Evolutionary conservation across 2,797 vertebrate genomes (phyloP), one percentile per base, ranked within the genome.

Genomic region (Capromys pilorides): DNA sequence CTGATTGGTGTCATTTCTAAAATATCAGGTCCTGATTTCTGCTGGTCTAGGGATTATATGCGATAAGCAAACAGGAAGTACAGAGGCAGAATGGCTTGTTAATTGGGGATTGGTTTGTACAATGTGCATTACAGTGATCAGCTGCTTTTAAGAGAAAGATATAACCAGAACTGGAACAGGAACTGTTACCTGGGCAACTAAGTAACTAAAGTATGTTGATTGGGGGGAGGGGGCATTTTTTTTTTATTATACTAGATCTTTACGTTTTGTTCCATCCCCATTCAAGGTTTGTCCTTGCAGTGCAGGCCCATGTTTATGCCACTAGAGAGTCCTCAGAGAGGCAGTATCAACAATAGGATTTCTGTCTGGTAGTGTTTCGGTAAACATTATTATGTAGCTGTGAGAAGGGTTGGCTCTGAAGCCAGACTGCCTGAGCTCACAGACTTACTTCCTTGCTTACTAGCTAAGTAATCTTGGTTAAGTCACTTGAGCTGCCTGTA

Each of bases 401-500:
- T 24, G 66, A 5, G 22, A 73, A 64, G 54, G 7, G 6, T 54
- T 36, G 41, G 10, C n/a, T 80, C 61, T 89, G 61, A 69, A 96
- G 69, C 22, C 22, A 78, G n/a, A 67, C 51, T 39, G 19, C 11
- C 16, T 89, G 59, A 21, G 62, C 90, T 90, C 21, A 49, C 24
- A 19, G 22, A 64, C 41, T 89, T 80, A 28, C 49, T 88, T 94
- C 36, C 64, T 14, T 21, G 19, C 36, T 95, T 59, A 49, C 49
- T 86, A 69, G 31, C n/a, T 67, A 71, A 54, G 59, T 71, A 51
- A 64, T 87, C 85, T 39, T 84, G n/a, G 84, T 13, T 6, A 26
- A 89, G 26, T 83, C 91, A 28, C 62, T 82, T 93, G 81, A 57
- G 28, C 49, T 89, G 51, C 93, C 57, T 87, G 28, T 88, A 12